Conservation (phyloP, 2,797 vertebrate genomes). For the Melanotaenia parkinsoni region DNA sequence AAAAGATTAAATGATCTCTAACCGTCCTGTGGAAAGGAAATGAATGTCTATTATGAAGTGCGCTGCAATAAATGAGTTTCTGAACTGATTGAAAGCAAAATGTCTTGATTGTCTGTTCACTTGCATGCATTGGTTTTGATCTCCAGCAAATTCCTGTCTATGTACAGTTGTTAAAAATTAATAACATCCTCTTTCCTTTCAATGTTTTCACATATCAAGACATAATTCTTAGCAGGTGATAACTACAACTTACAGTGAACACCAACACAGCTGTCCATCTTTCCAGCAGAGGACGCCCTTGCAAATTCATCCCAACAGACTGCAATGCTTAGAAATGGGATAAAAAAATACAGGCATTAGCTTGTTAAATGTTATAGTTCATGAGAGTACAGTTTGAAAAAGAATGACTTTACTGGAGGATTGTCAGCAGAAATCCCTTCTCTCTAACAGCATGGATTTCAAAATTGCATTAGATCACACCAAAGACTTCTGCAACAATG, state of each 20-base stretch:
- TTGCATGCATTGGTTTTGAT: background rate
- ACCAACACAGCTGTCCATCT: background rate
- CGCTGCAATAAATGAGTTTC: constrained; percentile 83
- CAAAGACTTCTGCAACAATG: too few relatives aligned
- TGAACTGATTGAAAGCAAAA: constrained; percentile 60
- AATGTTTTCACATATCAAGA: background rate
- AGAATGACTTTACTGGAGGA: too few relatives aligned
- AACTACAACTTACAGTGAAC: background rate
- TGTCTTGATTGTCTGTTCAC: background rate
- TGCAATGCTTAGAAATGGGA: background rate
- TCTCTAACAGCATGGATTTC: too few relatives aligned
- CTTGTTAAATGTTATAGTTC: background rate
- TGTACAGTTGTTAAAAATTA: background rate
- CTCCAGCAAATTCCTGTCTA: background rate
- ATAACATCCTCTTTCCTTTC: background rate
- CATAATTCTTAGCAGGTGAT: background rate
- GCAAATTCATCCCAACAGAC: background rate
- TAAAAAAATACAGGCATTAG: background rate
- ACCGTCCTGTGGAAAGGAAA: constrained; percentile 81
- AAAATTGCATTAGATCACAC: too few relatives aligned
- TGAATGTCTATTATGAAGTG: constrained; percentile 75
- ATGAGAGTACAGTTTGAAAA: background rate
- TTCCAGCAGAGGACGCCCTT: background rate
- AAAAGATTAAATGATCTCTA: constrained; percentile 67
- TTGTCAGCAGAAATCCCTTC: too few relatives aligned